Conservation (phyloP, 2,113 vertebrate species). For the Microtus ochrogaster region DNA sequence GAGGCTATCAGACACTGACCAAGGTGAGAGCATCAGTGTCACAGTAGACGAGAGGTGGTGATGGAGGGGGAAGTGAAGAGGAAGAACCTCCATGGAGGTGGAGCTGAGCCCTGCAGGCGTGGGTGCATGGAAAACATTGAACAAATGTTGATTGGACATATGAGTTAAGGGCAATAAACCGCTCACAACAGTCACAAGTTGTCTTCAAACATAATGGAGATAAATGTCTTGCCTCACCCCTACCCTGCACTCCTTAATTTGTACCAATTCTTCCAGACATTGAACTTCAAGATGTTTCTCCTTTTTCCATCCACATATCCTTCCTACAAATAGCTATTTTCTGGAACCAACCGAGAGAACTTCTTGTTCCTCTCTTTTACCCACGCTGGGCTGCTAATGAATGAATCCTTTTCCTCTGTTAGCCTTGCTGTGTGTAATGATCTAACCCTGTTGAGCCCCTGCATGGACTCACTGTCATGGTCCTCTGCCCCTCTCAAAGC, state of each 20-base stretch:
- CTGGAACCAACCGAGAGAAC: no score
- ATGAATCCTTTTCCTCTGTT: not conserved
- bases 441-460: not conserved
- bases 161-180: not conserved
- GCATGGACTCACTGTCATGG: not conserved
- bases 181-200: not conserved
- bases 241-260: not conserved
- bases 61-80: fast-evolving
- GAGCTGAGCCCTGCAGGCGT: not conserved
- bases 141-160: not conserved
- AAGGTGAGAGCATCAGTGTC: not conserved
- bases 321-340: not conserved
- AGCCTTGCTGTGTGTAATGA: no score
- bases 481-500: not conserved
- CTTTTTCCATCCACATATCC: not conserved
- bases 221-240: not conserved
- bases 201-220: not conserved
- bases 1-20: not conserved
- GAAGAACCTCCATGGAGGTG: no score
- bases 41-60: not conserved
- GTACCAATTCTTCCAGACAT: not conserved
- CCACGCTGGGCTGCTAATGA: not conserved
- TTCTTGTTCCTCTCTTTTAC: not conserved
- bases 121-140: not conserved
- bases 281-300: not conserved